Evolutionary conservation across 2,797 vertebrate genomes (phyloP).

Genomic region (Oreortyx pictus): DNA sequence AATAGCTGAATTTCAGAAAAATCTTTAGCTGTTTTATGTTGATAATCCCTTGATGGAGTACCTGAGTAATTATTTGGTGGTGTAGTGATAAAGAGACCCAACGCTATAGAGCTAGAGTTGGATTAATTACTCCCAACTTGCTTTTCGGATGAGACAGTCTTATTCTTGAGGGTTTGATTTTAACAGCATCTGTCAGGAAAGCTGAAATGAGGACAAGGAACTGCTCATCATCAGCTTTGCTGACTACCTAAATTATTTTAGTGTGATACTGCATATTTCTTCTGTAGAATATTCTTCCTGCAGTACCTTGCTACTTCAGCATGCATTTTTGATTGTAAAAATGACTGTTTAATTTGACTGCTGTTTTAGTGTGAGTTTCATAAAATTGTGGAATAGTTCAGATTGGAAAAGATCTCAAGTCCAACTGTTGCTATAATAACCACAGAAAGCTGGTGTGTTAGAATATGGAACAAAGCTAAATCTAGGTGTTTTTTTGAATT

Average conservation of each 20-base stretch:
- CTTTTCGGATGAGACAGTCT: conserved; percentile 13
- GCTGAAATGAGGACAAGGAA: background rate
- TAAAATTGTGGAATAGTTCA: background rate
- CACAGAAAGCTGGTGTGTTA: background rate
- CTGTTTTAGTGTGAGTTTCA: background rate
- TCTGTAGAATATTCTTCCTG: conserved; percentile 14
- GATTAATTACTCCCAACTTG: conserved; percentile 35
- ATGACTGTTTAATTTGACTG: background rate
- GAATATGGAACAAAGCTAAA: background rate
- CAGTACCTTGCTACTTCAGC: background rate
- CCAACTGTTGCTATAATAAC: background rate
- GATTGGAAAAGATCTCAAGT: background rate
- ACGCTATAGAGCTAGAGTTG: background rate
- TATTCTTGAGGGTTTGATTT: conserved; percentile 45
- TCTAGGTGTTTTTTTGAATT: rapidly evolving
- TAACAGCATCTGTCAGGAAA: conserved; percentile 31
- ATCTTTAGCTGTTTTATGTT: conserved; percentile 1
- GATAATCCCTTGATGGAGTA: background rate
- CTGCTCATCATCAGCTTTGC: conserved; percentile 10
- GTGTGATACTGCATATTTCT: background rate
- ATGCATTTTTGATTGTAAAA: background rate
- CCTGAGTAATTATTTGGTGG: background rate
- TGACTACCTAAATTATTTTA: conserved; percentile 40
- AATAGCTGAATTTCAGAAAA: conserved; percentile 2
- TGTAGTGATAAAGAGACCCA: background rate